Evolutionary conservation across 2,113 vertebrate genomes (phyloP), one percentile per base, ranked within the genome.

Genomic region (Cepphus grylle): DNA sequence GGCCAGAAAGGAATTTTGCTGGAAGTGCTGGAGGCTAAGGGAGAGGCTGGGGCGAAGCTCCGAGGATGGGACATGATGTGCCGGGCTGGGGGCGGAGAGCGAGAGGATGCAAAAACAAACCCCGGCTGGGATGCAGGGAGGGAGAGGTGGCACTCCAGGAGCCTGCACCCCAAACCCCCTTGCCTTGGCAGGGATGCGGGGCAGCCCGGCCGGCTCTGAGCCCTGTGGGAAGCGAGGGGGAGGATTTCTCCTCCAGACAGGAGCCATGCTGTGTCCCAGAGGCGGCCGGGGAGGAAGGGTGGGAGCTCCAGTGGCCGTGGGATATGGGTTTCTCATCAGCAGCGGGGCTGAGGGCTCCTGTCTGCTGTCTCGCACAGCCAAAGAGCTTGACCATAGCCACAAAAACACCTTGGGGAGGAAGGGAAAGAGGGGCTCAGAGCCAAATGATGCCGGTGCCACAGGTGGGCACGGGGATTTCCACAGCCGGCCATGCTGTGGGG

Each of bases 1-100:
- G 88, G 29, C 36, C 85, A 58, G 96, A 91, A 94, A 96, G 85
- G 95, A 94, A 90, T 97, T 96, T 11, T 38, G n/a, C 93, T 95
- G 96, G 94, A 94, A 94, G 73, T 5, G 0, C 81, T 17, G 56
- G 45, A 91, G 53, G 70, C 70, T 13, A 42, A 55, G 86, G 87
- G 90, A 95, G 89, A 89, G 86, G 91, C 78, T 10, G 23, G 77
- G 82, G 18, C 14, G 85, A 72, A 72, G 79, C 88, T 5, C 11
- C 0, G 1, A 53, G 4, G 16, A 56, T 45, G 70, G 93, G 78
- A 88, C 85, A 42, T 2, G 0, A 8, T 12, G 47, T 8, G 43
- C 76, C 0, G 40, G 71, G 53, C 32, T 66, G 29, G 25, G 49
- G 17, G 3, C 0, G 1, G 49, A 17, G 20, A 52, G 65, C 0